Conservation (phyloP, 2,888 invertebrate species). For the Scaptodrosophila latifasciaeformis region DNA sequence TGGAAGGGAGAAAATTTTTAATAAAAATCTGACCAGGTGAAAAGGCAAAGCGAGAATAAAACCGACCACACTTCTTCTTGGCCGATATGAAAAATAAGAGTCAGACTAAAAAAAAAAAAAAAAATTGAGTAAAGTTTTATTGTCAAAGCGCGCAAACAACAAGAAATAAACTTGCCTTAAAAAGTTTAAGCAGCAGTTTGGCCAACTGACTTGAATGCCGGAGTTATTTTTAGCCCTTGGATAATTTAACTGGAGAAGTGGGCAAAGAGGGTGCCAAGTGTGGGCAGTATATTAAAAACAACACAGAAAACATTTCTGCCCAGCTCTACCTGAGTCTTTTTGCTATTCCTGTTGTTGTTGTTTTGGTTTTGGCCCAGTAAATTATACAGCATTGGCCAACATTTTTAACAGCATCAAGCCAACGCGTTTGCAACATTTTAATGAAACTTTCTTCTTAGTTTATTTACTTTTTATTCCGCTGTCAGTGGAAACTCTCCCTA, state of each 20-base stretch:
- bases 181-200: constrained; percentile 39
- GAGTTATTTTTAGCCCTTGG: constrained; percentile 4
- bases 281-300: neutral
- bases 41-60: constrained; percentile 8
- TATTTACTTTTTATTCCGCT: neutral
- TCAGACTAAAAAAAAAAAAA: constrained; percentile 7
- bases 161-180: constrained; percentile 62
- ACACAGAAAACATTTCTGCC: neutral
- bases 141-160: constrained; percentile 46
- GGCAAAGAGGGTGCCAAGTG: neutral
- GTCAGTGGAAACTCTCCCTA: constrained; percentile 4
- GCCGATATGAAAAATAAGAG: constrained; percentile 8
- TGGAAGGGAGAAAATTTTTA: neutral
- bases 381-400: neutral
- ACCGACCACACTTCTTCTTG: no score
- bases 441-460: constrained; percentile 50
- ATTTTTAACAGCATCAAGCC: no score
- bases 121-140: constrained; percentile 50
- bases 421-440: constrained; percentile 40
- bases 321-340: no score
- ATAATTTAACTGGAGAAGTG: neutral
- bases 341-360: no score
- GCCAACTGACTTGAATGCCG: neutral
- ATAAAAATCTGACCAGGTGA: neutral
- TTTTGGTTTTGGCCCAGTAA: neutral